These are phyloP conservation scores for Phaethon lepturus DNA, from an alignment of 2,113 vertebrate species.

Conservation along the genomic window DNA sequence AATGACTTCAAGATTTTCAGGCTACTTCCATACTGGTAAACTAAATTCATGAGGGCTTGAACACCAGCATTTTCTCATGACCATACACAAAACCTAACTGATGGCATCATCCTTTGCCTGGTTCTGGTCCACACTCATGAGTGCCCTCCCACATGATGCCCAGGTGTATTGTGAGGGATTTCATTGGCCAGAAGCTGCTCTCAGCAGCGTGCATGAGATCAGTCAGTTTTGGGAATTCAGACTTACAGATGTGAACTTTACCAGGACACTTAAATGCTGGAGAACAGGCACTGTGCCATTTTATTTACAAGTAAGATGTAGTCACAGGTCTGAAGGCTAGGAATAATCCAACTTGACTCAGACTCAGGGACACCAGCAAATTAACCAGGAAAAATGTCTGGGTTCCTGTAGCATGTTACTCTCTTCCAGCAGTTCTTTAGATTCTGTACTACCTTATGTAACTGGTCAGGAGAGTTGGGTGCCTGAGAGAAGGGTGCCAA, in stretches of 20 bases:
- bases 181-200: neutral
- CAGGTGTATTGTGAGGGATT: neutral
- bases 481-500: neutral
- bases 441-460: neutral
- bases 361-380: neutral
- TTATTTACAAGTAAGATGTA: neutral
- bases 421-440: neutral
- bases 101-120: neutral
- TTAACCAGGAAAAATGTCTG: neutral
- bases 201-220: neutral
- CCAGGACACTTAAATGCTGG: neutral
- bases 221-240: neutral
- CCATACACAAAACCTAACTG: neutral
- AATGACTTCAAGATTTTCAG: neutral
- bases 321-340: neutral
- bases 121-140: neutral
- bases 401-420: neutral
- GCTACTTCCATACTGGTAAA: neutral
- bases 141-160: neutral
- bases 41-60: neutral
- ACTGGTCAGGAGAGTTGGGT: neutral
- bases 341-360: neutral
- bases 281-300: neutral
- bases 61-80: neutral
- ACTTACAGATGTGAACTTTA: neutral